Evolutionary conservation across 1,140 invertebrate species (phyloP), one percentile per base, ranked within the genome.

Genomic region (Onthophagus taurus): DNA sequence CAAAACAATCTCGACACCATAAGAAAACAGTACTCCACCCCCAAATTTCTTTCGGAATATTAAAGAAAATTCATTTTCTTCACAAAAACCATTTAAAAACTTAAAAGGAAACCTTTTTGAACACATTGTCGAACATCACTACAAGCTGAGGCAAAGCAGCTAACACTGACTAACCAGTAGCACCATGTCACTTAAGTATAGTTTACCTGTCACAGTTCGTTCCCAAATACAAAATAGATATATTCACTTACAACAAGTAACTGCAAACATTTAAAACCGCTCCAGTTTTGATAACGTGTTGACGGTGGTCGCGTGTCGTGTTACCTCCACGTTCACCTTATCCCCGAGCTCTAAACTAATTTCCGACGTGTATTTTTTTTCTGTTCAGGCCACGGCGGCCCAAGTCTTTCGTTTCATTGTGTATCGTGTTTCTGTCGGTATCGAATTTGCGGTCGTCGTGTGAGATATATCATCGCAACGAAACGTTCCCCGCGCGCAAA

Each of bases 1-100:
- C 17, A 48, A 48, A 50, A 30, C 37, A 34, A 55, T 55, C 53
- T 55, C 23, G 20, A 39, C 61, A 61, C 61, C 61, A 61, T 55
- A 55, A 50, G 53, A 61, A 63, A 61, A 55, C 60, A 61, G 61
- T 58, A 45, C 61, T 58, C 58, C 35, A 45, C 48, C 18, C 53
- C 50, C 50, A 57, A 52, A 39, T 29, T 16, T 13, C 14, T 16
- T 13, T 31, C 17, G 16, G 6, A 16, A 20, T 17, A 34, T 20
- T 21, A 50, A 33, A 45, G 20, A 35, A 39, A 44, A 26, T 20
- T 42, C 24, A 7, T n/a, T n/a, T n/a, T 26, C n/a, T 7, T 26
- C n/a, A 7, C 7, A 7, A 7, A 26, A 7, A n/a, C 7, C n/a
- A n/a, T 7, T 26, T 7, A 26, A n/a, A 7, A 7, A 7, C 24